Percentiles rank a stretch among this genome's conserved stretches.
Evolutionary conservation across 2,113 vertebrate species (phyloP).

Genomic region (Nanorana parkeri): DNA sequence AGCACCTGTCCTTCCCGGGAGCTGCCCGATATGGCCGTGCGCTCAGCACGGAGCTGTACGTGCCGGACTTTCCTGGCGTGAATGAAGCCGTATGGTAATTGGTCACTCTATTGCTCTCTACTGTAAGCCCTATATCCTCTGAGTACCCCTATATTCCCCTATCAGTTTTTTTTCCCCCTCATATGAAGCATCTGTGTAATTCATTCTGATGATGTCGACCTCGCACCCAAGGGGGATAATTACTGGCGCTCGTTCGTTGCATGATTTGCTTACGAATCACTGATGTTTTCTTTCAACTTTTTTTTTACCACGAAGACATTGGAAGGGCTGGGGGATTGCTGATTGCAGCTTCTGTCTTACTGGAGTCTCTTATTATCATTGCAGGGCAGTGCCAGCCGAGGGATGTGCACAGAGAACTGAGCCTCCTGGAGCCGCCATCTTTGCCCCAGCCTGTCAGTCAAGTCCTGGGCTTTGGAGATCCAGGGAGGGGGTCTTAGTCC

Average conservation of each 20-base stretch:
- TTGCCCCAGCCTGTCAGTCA: background rate
- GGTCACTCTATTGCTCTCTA: background rate
- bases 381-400: slow-evolving; percentile 6
- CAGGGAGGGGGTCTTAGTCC: slow-evolving; percentile 1
- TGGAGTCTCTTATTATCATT: background rate
- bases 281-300: slow-evolving; percentile 7
- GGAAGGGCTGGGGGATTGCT: background rate
- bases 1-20: no score
- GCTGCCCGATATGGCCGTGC: no score
- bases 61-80: no score
- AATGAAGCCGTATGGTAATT: no score
- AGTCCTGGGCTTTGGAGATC: slow-evolving; percentile 34
- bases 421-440: background rate
- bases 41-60: no score
- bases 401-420: slow-evolving; percentile 9
- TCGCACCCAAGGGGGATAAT: slow-evolving; percentile 9
- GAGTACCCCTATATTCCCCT: background rate
- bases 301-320: background rate
- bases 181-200: background rate
- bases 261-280: slow-evolving; percentile 30
- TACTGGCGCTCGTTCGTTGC: slow-evolving; percentile 14
- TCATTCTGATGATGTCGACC: slow-evolving; percentile 17
- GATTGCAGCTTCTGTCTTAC: background rate
- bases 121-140: background rate
- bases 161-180: background rate